These are phyloP conservation scores for Lasioglossum marginatum DNA, from an alignment of 2,888 invertebrate genomes.

Conservation along the genomic window DNA sequence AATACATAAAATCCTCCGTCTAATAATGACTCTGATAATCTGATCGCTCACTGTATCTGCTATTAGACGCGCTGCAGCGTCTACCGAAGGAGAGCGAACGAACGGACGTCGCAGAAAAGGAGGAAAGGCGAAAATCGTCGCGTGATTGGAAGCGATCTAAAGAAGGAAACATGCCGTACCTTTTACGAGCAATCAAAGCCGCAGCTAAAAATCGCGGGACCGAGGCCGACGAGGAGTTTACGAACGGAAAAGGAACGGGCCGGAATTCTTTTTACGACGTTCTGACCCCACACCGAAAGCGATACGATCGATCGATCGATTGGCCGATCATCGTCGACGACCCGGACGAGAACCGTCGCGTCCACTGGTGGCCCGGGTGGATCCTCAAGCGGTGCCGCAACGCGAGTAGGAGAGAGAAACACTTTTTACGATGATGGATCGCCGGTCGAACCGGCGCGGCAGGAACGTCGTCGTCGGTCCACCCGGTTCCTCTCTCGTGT, in stretches of 20 bases:
- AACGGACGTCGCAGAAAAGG: neutral
- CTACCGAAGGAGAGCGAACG: neutral
- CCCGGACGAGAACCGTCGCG: slow-evolving; percentile 59
- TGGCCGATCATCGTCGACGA: slow-evolving; percentile 68
- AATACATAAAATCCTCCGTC: neutral
- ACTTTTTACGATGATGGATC: slow-evolving; percentile 78
- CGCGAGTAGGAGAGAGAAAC: slow-evolving; percentile 61
- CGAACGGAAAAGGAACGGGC: slow-evolving; percentile 50
- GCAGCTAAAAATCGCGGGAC: slow-evolving; percentile 39
- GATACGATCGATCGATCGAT: slow-evolving; percentile 73
- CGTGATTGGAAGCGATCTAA: neutral
- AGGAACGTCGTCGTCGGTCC: slow-evolving; percentile 62
- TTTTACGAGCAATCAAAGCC: slow-evolving; percentile 13
- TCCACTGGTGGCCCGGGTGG: slow-evolving; percentile 51
- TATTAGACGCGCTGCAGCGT: neutral
- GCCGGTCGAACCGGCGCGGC: slow-evolving; percentile 66
- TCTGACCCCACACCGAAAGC: slow-evolving; percentile 68
- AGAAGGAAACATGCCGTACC: neutral
- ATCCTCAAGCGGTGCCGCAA: slow-evolving; percentile 54
- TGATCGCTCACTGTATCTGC: neutral
- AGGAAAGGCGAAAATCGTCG: slow-evolving; percentile 21
- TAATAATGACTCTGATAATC: neutral
- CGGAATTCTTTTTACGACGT: slow-evolving; percentile 63
- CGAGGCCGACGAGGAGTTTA: slow-evolving; percentile 27
- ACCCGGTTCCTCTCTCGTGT: slow-evolving; percentile 11